Percentiles rank a stretch among this genome's conserved stretches.
Evolutionary conservation across 2,113 vertebrate species (phyloP).

Genomic region (Chloropsis cyanopogon): DNA sequence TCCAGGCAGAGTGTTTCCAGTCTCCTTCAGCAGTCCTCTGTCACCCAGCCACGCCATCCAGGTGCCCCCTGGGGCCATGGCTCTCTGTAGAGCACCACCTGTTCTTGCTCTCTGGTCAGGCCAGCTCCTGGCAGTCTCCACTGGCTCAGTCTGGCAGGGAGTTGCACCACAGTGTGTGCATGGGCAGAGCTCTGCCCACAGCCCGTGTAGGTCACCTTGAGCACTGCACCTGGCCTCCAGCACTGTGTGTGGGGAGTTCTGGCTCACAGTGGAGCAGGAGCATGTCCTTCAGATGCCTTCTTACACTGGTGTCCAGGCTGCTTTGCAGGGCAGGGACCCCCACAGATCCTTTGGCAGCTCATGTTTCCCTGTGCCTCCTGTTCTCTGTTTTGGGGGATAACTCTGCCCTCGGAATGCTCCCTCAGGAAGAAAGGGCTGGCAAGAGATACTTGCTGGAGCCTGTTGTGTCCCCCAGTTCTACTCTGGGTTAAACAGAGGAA

Average conservation of each 20-base stretch:
- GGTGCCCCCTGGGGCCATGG: neutral
- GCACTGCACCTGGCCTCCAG: neutral
- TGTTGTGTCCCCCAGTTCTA: neutral
- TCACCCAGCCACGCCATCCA: neutral
- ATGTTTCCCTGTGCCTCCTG: neutral
- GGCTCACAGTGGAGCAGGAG: neutral
- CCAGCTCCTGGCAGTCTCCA: neutral
- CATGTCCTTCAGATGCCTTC: neutral
- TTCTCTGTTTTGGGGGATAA: neutral
- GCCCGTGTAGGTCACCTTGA: slow-evolving; percentile 8
- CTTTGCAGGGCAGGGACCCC: neutral
- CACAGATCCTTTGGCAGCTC: neutral
- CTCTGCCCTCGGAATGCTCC: neutral
- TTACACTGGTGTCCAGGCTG: neutral
- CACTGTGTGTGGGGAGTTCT: neutral
- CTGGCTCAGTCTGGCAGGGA: neutral
- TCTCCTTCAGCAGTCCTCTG: neutral
- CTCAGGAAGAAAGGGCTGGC: neutral
- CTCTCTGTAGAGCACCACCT: neutral
- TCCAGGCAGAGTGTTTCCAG: neutral
- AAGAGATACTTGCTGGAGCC: neutral
- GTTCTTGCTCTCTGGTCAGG: neutral
- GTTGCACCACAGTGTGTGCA: accelerated
- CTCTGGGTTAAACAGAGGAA: neutral
- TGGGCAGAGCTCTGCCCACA: neutral